phyloP scores from a whole-genome alignment of 2,113 vertebrate genomes.

The Panurus biarmicus region DNA sequence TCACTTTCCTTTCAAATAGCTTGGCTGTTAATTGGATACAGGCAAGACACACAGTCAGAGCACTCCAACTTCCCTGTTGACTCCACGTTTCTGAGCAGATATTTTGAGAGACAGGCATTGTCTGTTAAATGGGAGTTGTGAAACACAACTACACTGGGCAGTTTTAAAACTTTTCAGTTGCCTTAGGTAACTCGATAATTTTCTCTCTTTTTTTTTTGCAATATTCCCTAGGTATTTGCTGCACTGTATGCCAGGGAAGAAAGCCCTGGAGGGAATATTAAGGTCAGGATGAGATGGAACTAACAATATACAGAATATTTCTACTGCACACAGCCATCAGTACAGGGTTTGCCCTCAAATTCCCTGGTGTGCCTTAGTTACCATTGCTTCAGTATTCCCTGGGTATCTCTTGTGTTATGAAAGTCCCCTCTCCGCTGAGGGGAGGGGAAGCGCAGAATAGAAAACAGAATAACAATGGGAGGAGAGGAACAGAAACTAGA shows the following conservation, averaged over 20 bases:
- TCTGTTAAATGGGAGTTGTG: constrained; percentile 39
- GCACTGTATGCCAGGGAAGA: neutral
- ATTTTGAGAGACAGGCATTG: constrained; percentile 42
- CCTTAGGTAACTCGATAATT: constrained; percentile 56
- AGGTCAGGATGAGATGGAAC: neutral
- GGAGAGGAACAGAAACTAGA: neutral
- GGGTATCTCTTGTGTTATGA: constrained; percentile 1
- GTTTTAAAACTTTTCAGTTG: constrained; percentile 46
- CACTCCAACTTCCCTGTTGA: neutral
- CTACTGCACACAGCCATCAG: neutral
- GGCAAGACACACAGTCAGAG: constrained; percentile 17
- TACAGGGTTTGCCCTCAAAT: neutral
- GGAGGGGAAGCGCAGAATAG: neutral
- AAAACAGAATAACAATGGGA: constrained; percentile 27
- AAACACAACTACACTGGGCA: constrained; percentile 8
- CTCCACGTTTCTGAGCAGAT: neutral
- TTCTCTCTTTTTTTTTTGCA: neutral
- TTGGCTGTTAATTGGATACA: constrained; percentile 35
- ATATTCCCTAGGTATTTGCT: constrained; percentile 39
- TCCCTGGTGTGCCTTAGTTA: constrained; percentile 14
- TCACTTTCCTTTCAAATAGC: constrained; percentile 48
- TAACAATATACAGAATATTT: constrained; percentile 45
- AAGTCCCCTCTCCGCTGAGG: neutral
- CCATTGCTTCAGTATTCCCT: constrained; percentile 31
- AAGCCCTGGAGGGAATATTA: constrained; percentile 55